Base-by-base conservation (phyloP, 2,797 vertebrate species). In the Smutsia gigantea region DNA sequence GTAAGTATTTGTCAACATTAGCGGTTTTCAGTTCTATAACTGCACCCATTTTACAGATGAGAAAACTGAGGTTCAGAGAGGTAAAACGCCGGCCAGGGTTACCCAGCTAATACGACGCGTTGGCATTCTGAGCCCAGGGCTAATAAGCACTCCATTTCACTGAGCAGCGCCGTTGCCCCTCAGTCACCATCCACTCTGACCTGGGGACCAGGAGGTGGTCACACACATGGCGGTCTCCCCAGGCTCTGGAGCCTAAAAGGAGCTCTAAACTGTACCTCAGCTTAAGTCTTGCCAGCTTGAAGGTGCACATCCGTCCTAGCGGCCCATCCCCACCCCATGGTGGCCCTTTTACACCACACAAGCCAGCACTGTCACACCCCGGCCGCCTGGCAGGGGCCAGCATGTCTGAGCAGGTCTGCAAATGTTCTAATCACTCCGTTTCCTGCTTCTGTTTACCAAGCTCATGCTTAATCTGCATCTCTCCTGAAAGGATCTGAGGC, bases 361-460 rank as follows among this genome's bases (percentile, higher is more conserved):
- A 63, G 63, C 19, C n/a, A 81, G 90, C 61, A 92, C 87, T 94
- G 89, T 97, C 84, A 42, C 27, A 4, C 49, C 34, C 69, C 39
- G 23, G 8, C 57, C 25, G 89, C 87, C 84, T 2, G 0, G 15
- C 14, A 8, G 90, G 63, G 79, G 21, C 88, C 46, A 2, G 66
- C 94, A 0, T 78, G 96, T 82, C 92, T 7, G 7, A 71, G 63
- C 95, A 94, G 72, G 92, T 51, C 25, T 68, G 25, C 13, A 21
- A 71, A 17, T 61, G 27, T 25, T 90, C 90, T 69, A 25, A 92
- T 53, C 31, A n/a, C 46, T 91, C 83, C 12, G 12, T 39, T 82
- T 94, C 93, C 96, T 94, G 55, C 39, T 96, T 81, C 93, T 93
- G 51, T 92, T 91, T 95, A 61, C 82, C 55, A 53, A 0, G 5